A percentile compares a stretch with the other conserved stretches of the same genome.
Evolutionary conservation across 2,888 invertebrate species (phyloP).

Genomic region (Cistogaster globosa): DNA sequence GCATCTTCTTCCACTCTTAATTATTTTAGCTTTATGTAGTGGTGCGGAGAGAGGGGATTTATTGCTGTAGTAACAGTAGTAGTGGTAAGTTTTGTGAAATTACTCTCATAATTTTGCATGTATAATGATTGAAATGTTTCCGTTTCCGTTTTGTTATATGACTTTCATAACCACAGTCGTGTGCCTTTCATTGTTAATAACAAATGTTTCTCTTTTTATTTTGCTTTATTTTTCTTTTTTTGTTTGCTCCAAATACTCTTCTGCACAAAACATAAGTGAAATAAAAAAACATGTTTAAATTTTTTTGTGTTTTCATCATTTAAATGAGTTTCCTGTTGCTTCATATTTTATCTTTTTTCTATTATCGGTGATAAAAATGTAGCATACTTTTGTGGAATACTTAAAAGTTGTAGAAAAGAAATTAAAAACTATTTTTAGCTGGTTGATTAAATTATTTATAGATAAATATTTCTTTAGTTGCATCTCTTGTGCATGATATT

Average conservation of each 20-base stretch:
- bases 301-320: conserved; percentile 26
- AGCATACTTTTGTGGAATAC: too few relatives aligned
- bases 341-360: neutral
- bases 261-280: too few relatives aligned
- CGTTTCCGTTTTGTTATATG: conserved; percentile 58
- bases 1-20: neutral
- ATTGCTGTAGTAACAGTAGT: neutral
- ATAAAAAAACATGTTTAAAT: neutral
- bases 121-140: conserved; percentile 53
- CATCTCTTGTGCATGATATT: neutral
- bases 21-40: neutral
- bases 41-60: neutral
- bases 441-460: conserved; percentile 40
- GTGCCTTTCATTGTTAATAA: conserved; percentile 12
- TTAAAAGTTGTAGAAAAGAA: too few relatives aligned
- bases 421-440: conserved; percentile 36
- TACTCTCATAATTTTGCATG: conserved; percentile 29
- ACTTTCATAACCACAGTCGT: conserved; percentile 41
- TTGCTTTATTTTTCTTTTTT: neutral
- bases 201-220: conserved; percentile 4
- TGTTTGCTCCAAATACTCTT: neutral
- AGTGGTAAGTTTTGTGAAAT: conserved; percentile 1
- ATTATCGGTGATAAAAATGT: neutral
- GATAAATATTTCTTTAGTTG: conserved; percentile 21
- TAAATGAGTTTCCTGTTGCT: conserved; percentile 62